Conservation (phyloP, 1,140 invertebrate species). For the Pogonomyrmex barbatus region DNA sequence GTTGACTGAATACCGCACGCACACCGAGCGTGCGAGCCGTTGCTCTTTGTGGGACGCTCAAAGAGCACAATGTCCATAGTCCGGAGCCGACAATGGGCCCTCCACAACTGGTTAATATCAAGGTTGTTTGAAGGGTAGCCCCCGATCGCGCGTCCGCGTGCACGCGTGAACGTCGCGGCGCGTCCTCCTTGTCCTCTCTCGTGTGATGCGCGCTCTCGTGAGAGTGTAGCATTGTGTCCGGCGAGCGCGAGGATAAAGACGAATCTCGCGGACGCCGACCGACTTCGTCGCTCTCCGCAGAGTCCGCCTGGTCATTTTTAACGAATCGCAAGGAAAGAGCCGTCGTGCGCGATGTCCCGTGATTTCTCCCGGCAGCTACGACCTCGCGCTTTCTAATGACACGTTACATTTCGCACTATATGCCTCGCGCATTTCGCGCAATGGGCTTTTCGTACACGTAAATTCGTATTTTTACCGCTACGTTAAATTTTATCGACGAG, state of each 20-base stretch:
- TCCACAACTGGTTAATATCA: slow-evolving; percentile 81
- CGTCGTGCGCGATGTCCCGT: slow-evolving; percentile 28
- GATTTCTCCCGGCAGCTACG: slow-evolving; percentile 59
- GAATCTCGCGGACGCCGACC: slow-evolving; percentile 35
- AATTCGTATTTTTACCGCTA: slow-evolving; percentile 3
- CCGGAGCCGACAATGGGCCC: slow-evolving; percentile 75
- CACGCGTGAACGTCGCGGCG: slow-evolving; percentile 52
- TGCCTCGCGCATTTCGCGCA: slow-evolving; percentile 17
- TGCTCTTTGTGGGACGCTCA: slow-evolving; percentile 77
- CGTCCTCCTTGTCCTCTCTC: slow-evolving; percentile 47
- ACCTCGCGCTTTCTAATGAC: slow-evolving; percentile 62
- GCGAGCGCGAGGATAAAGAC: slow-evolving; percentile 31
- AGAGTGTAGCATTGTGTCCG: slow-evolving; percentile 55
- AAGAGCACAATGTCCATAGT: slow-evolving; percentile 81
- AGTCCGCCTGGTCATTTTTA: slow-evolving; percentile 41
- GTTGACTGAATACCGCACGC: slow-evolving; percentile 76
- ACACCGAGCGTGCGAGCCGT: slow-evolving; percentile 73
- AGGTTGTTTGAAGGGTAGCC: slow-evolving; percentile 80
- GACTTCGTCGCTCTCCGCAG: slow-evolving; percentile 22
- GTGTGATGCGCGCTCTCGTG: slow-evolving; percentile 29
- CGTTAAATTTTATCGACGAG: background rate
- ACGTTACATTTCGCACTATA: slow-evolving; percentile 52
- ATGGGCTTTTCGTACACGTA: background rate
- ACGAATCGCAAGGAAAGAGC: slow-evolving; percentile 45
- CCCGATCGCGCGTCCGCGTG: slow-evolving; percentile 44